phyloP scores from a whole-genome alignment of 2,888 invertebrate species.

The Synanthedon tipuliformis region DNA sequence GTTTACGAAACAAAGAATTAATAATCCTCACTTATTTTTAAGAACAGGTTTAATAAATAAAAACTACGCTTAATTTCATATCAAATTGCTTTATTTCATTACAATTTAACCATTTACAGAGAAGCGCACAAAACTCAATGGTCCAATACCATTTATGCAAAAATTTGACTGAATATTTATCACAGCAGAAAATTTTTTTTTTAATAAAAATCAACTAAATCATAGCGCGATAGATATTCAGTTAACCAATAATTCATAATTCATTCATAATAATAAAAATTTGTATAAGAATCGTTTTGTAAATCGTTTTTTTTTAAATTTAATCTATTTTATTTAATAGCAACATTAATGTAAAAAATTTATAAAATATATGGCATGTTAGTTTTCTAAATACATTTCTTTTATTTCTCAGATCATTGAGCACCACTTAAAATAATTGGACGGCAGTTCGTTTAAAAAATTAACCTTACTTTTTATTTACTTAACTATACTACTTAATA shows the following conservation, averaged over 20 bases:
- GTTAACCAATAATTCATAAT: no score
- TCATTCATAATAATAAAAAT: no score
- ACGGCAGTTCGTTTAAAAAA: conserved; percentile 12
- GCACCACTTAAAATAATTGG: conserved; percentile 24
- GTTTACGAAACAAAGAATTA: no score
- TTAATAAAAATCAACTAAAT: no score
- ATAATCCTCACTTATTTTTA: background rate
- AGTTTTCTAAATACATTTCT: conserved; percentile 43
- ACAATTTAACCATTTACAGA: conserved; percentile 13
- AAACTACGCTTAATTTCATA: conserved; percentile 11
- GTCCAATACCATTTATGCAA: no score
- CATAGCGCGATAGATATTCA: no score
- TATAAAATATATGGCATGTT: conserved; percentile 69
- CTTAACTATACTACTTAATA: background rate
- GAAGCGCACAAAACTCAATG: conserved; percentile 41
- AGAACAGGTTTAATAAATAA: background rate
- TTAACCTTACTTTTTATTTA: background rate
- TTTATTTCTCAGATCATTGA: conserved; percentile 28
- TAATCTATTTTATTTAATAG: conserved; percentile 39
- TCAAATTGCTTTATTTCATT: conserved; percentile 40
- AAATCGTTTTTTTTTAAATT: conserved; percentile 17
- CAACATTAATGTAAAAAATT: conserved; percentile 47
- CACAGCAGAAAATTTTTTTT: no score
- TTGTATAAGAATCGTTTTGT: no score
- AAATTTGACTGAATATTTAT: no score